Conservation (phyloP, 2,113 vertebrate genomes). For the Heterocephalus glaber region DNA sequence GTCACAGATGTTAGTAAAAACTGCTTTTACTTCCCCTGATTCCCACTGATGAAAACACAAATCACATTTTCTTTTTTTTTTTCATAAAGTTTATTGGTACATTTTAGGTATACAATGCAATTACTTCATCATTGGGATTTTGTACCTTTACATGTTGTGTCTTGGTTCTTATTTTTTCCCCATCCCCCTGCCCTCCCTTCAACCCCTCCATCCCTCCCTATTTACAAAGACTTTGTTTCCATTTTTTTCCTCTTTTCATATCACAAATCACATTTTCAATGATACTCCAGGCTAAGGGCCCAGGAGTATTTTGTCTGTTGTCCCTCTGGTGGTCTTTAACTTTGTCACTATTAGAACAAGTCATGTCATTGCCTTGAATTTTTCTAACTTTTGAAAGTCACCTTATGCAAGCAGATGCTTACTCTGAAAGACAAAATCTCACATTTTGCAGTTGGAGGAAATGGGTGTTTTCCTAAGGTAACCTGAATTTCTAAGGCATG, state of each 20-base stretch:
- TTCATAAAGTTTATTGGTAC: too few species aligned
- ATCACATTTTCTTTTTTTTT: too few species aligned
- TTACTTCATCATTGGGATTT: too few species aligned
- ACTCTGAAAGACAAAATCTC: constrained; percentile 37
- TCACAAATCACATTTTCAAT: background rate
- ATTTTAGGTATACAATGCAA: too few species aligned
- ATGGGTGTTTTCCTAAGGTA: constrained; percentile 9
- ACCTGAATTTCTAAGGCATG: constrained; percentile 44
- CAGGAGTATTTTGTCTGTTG: background rate
- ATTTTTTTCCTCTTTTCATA: too few species aligned
- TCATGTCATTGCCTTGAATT: constrained; percentile 1
- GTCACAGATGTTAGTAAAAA: background rate
- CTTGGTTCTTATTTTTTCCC: too few species aligned
- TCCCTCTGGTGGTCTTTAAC: background rate
- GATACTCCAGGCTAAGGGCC: background rate
- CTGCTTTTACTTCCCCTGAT: background rate
- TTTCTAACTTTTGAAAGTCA: constrained; percentile 47
- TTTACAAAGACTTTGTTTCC: too few species aligned
- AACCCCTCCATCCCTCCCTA: too few species aligned
- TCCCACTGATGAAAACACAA: background rate
- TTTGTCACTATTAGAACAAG: background rate
- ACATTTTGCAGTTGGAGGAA: constrained; percentile 36
- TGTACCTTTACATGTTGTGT: too few species aligned
- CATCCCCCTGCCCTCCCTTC: too few species aligned
- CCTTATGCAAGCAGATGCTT: constrained; percentile 29